Evolutionary conservation across 2,888 invertebrate species (phyloP), one percentile per base, ranked within the genome.

Genomic region (Drosophila mimica): DNA sequence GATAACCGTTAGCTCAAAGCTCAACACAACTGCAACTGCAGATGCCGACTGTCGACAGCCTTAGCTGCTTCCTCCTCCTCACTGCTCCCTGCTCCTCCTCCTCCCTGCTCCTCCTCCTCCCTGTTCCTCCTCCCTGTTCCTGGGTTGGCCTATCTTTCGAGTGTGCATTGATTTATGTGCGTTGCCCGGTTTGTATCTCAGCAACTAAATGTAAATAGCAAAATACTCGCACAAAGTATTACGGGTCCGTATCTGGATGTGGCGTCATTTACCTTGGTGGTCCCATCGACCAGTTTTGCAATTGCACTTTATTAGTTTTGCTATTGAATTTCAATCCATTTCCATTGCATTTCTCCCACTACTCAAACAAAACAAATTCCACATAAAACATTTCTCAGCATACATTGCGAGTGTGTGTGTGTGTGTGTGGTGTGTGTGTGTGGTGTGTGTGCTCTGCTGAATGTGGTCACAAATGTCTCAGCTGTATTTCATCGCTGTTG

Each of bases 121-220:
- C 52, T 58, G 1, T n/a, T n/a, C n/a, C n/a, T n/a, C n/a, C 11
- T 51, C 3, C n/a, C n/a, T 25, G n/a, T 53, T 58, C 34, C 48
- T 52, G 51, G 38, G 38, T 15, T 40, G n/a, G 3, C n/a, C 65
- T 83, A 83, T 79, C 83, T 86, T 64, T 88, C 79, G 77, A 90
- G 89, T 86, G 83, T 67, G 90, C 91, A 75, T 90, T 91, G 91
- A 91, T 91, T 91, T 91, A 91, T 89, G 83, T 81, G 74, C 79
- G 68, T 76, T 13, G n/a, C 36, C 53, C 34, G 46, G 56, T 38
- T 60, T 64, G 51, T 43, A 67, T 66, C 70, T 60, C 15, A 31
- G 4, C 54, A 17, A 28, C 51, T 7, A 52, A 59, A 71, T 52
- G 71, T 68, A 81, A 81, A 89, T 51, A 88, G 52, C 36, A 46